Evolutionary conservation across 2,797 vertebrate genomes (phyloP).

Genomic region (Oceanodroma leucorhoa): DNA sequence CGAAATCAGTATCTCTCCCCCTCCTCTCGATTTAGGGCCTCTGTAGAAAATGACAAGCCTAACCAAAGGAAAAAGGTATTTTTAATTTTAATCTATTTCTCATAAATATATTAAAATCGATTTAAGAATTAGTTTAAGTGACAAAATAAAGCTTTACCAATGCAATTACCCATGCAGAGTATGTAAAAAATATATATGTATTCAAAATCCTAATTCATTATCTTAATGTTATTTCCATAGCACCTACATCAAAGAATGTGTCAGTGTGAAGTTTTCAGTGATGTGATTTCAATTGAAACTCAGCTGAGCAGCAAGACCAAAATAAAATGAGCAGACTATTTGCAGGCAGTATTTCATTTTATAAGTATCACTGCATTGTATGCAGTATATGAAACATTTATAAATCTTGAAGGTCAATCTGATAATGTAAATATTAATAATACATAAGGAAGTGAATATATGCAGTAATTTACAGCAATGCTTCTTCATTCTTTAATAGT

Average conservation of each 20-base stretch:
- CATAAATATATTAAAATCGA: conserved; percentile 66
- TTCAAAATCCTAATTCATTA: conserved; percentile 73
- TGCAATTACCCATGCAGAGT: conserved; percentile 59
- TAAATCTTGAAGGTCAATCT: conserved; percentile 92
- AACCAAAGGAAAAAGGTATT: conserved; percentile 58
- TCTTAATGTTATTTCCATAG: conserved; percentile 74
- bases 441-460: conserved; percentile 87
- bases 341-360: conserved; percentile 83
- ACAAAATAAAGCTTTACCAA: conserved; percentile 59
- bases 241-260: conserved; percentile 75
- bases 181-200: conserved; percentile 60
- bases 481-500: conserved; percentile 84
- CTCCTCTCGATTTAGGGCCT: conserved; percentile 12
- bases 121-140: conserved; percentile 58
- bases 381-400: conserved; percentile 90
- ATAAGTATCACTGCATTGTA: conserved; percentile 81
- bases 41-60: conserved; percentile 35
- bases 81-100: conserved; percentile 67
- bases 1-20: not conserved
- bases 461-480: conserved; percentile 84
- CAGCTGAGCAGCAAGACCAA: conserved; percentile 72
- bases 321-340: conserved; percentile 83
- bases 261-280: conserved; percentile 74
- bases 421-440: conserved; percentile 97
- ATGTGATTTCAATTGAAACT: conserved; percentile 77